Base-by-base conservation (phyloP, 2,888 invertebrate species). In the Amblyjoppa fuscipennis region DNA sequence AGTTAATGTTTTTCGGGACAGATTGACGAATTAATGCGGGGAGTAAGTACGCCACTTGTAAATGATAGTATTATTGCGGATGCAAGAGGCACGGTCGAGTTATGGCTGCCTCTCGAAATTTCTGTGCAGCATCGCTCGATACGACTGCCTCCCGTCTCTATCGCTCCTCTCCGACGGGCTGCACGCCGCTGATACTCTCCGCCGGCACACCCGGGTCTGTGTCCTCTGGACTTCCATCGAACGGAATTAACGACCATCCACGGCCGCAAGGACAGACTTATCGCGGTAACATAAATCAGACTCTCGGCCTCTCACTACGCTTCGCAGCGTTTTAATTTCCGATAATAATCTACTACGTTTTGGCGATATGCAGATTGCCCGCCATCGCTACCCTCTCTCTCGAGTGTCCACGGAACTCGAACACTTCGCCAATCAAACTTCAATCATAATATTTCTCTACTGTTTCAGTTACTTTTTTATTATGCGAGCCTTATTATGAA, bases 311-410 rank as follows among this genome's bases (percentile, higher is more conserved):
- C 41, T 53, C 53, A 56, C 74, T 28, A 81, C 78, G 75, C 83
- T 41, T 68, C 38, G 81, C 69, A 87, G 82, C 87, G 84, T 86
- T 87, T 87, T 85, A 87, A 87, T 88, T 88, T 88, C 83, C 87
- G 87, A 80, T 87, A 82, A 87, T 88, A 88, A 89, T 87, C 87
- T 85, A 85, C 51, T 79, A n/a, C 53, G 9, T 41, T 20, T 41
- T n/a, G 53, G 38, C 73, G 56, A 20, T 49, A 59, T 25, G 74
- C 59, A 53, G 41, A 81, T 66, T 73, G 80, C 4, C 11, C 59
- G 1, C 28, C 28, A 4, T 59, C 59, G 9, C 25, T 11, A 11
- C 25, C 2, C 56, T 25, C 28, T 9, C 25, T 3, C 56, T 20
- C 28, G 20, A 64, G 41, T 75, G 45, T 45, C 41, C 68, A 49